Conservation (phyloP, 2,888 invertebrate genomes). For the Hipparchia sbordonii region DNA sequence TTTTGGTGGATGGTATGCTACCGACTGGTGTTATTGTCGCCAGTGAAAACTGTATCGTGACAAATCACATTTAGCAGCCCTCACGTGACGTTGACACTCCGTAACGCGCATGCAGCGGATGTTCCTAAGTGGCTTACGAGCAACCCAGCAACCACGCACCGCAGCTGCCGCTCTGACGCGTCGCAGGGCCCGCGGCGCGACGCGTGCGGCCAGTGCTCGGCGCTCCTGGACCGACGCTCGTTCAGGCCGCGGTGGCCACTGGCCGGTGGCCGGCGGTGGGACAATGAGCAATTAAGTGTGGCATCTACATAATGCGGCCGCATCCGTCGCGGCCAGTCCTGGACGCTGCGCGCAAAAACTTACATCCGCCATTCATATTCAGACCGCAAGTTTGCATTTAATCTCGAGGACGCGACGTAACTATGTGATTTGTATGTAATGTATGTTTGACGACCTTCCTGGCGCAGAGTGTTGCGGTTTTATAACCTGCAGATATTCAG, state of each 20-base stretch:
- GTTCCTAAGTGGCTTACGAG: too few relatives aligned
- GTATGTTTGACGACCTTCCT: not conserved
- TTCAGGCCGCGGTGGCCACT: not conserved
- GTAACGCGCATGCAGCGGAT: not conserved
- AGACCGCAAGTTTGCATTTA: slow-evolving; percentile 33
- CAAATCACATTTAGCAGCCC: too few relatives aligned
- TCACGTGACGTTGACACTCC: not conserved
- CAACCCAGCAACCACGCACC: too few relatives aligned
- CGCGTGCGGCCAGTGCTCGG: not conserved
- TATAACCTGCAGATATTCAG: too few relatives aligned
- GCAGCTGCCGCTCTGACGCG: not conserved
- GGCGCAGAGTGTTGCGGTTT: too few relatives aligned
- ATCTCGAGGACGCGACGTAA: not conserved
- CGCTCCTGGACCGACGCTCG: not conserved
- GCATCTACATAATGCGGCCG: slow-evolving; percentile 23
- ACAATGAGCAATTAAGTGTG: slow-evolving; percentile 32
- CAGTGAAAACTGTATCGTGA: too few relatives aligned
- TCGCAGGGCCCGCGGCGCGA: not conserved
- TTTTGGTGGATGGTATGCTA: too few relatives aligned
- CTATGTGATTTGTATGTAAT: not conserved
- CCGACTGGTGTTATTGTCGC: too few relatives aligned
- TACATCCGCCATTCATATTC: slow-evolving; percentile 53
- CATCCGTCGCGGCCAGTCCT: not conserved
- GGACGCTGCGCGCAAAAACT: slow-evolving; percentile 6
- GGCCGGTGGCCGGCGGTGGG: not conserved